Evolutionary conservation across 2,888 invertebrate genomes (phyloP).

Genomic region (Heliconius ismenius): DNA sequence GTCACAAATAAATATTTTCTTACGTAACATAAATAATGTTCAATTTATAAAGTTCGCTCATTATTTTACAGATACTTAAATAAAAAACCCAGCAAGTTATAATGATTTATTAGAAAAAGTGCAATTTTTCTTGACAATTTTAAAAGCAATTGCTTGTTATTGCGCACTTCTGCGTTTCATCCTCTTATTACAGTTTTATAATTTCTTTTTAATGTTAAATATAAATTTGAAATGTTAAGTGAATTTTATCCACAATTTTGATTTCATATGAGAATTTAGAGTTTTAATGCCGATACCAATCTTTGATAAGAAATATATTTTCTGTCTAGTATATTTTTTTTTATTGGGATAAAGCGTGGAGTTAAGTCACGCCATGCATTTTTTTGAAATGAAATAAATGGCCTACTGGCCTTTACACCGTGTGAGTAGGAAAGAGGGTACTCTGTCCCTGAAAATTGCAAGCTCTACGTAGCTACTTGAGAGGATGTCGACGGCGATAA

Average conservation of each 20-base stretch:
- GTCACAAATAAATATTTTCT: slow-evolving; percentile 4
- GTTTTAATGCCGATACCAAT: no score
- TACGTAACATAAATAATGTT: background rate
- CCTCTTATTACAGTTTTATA: background rate
- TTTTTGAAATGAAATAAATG: no score
- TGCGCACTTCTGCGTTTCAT: slow-evolving; percentile 7
- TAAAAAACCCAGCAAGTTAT: slow-evolving; percentile 12
- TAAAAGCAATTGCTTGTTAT: slow-evolving; percentile 19
- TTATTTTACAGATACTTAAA: slow-evolving; percentile 14
- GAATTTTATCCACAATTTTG: background rate
- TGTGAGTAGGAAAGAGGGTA: no score
- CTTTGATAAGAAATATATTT: no score
- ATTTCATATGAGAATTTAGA: no score
- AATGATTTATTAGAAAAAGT: slow-evolving; percentile 9
- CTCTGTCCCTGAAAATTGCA: no score
- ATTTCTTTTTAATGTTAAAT: background rate
- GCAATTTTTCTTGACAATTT: slow-evolving; percentile 13
- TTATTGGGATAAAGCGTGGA: no score
- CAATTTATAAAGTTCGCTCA: background rate
- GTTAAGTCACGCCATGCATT: no score
- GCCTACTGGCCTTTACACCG: no score
- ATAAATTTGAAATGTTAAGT: background rate
- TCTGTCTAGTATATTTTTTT: no score
- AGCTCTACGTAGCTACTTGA: no score
- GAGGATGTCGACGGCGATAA: no score